phyloP scores from a whole-genome alignment of 2,113 vertebrate genomes.

The Psilopogon haemacephalus region DNA sequence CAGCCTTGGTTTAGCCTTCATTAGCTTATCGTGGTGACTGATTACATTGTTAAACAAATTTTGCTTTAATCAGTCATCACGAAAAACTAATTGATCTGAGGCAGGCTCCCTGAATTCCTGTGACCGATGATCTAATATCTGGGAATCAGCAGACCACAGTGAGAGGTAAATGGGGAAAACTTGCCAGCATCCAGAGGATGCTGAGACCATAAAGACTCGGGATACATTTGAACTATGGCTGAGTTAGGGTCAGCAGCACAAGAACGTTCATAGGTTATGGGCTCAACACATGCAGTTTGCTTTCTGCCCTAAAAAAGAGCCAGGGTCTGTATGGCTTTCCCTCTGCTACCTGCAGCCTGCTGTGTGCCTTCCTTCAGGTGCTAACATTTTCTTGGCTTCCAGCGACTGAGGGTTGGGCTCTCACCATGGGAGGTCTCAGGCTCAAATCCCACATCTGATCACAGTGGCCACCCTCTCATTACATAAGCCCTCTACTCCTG shows the following conservation, averaged over 20 bases:
- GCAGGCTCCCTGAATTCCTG: background rate
- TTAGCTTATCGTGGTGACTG: background rate
- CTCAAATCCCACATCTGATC: background rate
- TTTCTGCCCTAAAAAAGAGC: background rate
- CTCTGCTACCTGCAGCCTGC: background rate
- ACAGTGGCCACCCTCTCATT: background rate
- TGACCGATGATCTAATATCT: background rate
- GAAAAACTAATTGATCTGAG: background rate
- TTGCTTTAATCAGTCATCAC: background rate
- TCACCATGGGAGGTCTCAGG: background rate
- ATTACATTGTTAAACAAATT: background rate
- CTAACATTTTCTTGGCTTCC: background rate
- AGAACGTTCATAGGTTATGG: background rate
- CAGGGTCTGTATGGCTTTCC: background rate
- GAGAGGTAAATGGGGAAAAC: background rate
- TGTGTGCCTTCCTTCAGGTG: background rate
- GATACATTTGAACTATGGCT: background rate
- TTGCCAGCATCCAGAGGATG: background rate
- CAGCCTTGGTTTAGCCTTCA: background rate
- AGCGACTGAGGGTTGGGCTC: background rate
- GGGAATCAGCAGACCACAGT: background rate
- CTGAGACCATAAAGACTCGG: background rate
- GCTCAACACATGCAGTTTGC: accelerated
- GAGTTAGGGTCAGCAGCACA: background rate
- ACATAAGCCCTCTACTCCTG: background rate